phyloP scores from a whole-genome alignment of 2,797 vertebrate species.

The Xenops minutus region DNA sequence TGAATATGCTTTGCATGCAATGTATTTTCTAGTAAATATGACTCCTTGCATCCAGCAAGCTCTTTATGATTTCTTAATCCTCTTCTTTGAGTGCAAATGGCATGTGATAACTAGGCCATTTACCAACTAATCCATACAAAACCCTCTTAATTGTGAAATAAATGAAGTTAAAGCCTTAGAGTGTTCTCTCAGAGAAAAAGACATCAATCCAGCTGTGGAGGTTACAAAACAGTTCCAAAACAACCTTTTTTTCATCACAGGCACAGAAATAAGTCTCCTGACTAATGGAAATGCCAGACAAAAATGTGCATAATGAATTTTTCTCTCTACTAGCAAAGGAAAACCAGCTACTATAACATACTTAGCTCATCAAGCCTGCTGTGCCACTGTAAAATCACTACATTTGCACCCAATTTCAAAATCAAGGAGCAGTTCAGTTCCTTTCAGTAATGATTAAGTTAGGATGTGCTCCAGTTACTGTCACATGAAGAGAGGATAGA shows the following conservation, averaged over 20 bases:
- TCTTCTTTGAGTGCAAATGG: not conserved
- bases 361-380: not conserved
- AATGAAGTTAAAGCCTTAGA: not conserved
- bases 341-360: not conserved
- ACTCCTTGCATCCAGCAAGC: not conserved
- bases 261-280: not conserved
- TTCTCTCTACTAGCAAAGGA: not conserved
- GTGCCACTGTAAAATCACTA: not conserved
- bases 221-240: not conserved
- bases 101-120: not conserved
- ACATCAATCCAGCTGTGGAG: not conserved
- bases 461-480: not conserved
- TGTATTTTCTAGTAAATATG: not conserved
- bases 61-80: not conserved
- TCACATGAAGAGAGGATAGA: not conserved
- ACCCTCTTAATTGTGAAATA: not conserved
- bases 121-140: not conserved
- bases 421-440: not conserved
- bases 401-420: not conserved
- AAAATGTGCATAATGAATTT: not conserved
- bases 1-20: not conserved
- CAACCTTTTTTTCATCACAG: not conserved
- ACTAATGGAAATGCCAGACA: not conserved
- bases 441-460: slow-evolving; percentile 55
- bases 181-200: not conserved